These are phyloP conservation scores for Galeruca laticollis DNA, from an alignment of 2,888 invertebrate species.

Conservation along the genomic window DNA sequence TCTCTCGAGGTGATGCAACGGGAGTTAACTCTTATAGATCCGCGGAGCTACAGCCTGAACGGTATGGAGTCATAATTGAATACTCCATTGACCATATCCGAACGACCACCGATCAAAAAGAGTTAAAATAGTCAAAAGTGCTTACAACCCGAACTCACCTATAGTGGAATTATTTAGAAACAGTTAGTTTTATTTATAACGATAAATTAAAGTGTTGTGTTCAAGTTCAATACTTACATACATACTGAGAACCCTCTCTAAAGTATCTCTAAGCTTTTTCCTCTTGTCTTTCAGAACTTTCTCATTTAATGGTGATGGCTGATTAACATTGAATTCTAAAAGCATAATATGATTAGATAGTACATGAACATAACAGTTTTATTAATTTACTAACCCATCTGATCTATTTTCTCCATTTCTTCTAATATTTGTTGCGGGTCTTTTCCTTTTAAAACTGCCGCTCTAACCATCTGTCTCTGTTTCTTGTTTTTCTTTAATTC, in stretches of 20 bases:
- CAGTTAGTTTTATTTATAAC: too few species aligned
- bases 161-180: too few species aligned
- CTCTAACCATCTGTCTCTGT: conserved; percentile 94
- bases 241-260: conserved; percentile 93
- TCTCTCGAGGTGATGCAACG: too few species aligned
- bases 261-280: conserved; percentile 94
- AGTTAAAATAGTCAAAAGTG: too few species aligned
- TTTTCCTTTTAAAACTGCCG: conserved; percentile 97
- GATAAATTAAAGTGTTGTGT: too few species aligned
- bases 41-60: too few species aligned
- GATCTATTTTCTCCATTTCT: conserved; percentile 97
- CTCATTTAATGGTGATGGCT: conserved; percentile 95
- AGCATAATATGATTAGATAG: neutral
- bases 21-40: too few species aligned
- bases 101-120: too few species aligned
- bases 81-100: too few species aligned
- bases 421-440: conserved; percentile 95
- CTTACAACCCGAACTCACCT: too few species aligned
- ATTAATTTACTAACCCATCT: conserved; percentile 82
- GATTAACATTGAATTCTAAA: conserved; percentile 92
- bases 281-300: conserved; percentile 97
- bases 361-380: neutral
- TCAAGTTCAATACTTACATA: conserved; percentile 88
- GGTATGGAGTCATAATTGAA: too few species aligned
- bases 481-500: conserved; percentile 99